These are phyloP conservation scores for Pseudococcus longispinus DNA, from an alignment of 2,888 invertebrate genomes.

Conservation along the genomic window DNA sequence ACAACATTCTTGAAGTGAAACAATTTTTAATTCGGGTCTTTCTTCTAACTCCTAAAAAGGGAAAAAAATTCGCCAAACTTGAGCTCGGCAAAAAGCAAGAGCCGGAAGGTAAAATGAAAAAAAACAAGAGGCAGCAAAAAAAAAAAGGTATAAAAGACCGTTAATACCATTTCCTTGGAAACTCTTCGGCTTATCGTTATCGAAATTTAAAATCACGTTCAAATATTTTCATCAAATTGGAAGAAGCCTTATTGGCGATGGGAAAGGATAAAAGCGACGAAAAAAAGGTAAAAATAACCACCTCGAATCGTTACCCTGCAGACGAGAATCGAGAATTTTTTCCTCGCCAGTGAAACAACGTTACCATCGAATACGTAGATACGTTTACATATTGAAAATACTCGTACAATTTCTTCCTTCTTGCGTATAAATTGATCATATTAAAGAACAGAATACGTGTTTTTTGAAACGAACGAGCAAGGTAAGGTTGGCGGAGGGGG, in stretches of 20 bases:
- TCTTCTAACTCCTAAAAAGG: too few relatives aligned
- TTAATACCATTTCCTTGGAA: not conserved
- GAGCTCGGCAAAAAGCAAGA: too few relatives aligned
- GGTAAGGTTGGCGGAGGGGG: too few relatives aligned
- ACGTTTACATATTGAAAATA: too few relatives aligned
- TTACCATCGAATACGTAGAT: too few relatives aligned
- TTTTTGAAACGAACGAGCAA: too few relatives aligned
- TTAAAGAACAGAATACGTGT: too few relatives aligned
- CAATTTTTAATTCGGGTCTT: not conserved
- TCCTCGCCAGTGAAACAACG: too few relatives aligned
- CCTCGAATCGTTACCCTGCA: not conserved
- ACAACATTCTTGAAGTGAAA: not conserved
- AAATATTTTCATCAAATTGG: conserved; percentile 5
- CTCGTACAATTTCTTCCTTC: too few relatives aligned
- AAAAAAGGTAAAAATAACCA: not conserved
- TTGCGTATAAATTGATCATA: too few relatives aligned
- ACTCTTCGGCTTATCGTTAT: not conserved
- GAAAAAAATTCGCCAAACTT: too few relatives aligned
- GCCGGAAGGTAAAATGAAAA: not conserved
- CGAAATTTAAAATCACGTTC: conserved; percentile 10
- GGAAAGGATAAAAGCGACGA: not conserved
- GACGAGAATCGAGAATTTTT: too few relatives aligned
- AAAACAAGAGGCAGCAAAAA: not conserved
- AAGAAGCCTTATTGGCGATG: not conserved
- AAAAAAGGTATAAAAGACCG: not conserved